Base-by-base conservation (phyloP, 1,140 invertebrate genomes). In the Trichomalopsis sarcophagae region DNA sequence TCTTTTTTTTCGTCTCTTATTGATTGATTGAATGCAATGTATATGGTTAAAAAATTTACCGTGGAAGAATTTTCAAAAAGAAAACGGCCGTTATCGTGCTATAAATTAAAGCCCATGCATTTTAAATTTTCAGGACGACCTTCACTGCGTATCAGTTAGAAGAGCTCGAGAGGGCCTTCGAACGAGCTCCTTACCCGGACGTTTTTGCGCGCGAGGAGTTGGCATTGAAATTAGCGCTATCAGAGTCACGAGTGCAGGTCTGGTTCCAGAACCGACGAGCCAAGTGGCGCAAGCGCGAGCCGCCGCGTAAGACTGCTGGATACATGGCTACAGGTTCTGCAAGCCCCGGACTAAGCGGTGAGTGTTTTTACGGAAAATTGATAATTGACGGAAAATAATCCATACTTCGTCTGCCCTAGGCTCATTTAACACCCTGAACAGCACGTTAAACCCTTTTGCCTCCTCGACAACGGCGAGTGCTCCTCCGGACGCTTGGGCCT, bases 251-350 rank as follows among this genome's bases (percentile, higher is more conserved):
- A 84, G 98, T 99, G 1, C 98, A 99, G 93, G 97, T 98, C 73
- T 97, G 97, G 97, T 97, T 97, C 89, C 97, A 99, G 94, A 99
- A 99, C 90, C 95, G 98, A 86, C 95, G 98, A 81, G 98, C 98
- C 10, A 99, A 99, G 91, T 99, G 99, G 98, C 95, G 99, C 23
- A 99, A 99, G 92, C 96, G 98, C 7, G 99, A 99, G 93, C 99
- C 99, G 17, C 98, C 98, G 0, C 96, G 99, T 85, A 98, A 98
- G 92, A 97, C 96, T 0, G 96, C 97, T 5, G 97, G 97, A 89
- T 95, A 96, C 78, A 83, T 83, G 76, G 62, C 81, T 13, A 93
- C 94, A 6, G 91, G 94, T 9, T 95, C 95, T 84, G 95, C 94
- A 47, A 93, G 91, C 86, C 90, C 95, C 92, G 86, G 95, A 94